Evolutionary conservation across 2,888 invertebrate species (phyloP).

Genomic region (Perizoma affinitatum): DNA sequence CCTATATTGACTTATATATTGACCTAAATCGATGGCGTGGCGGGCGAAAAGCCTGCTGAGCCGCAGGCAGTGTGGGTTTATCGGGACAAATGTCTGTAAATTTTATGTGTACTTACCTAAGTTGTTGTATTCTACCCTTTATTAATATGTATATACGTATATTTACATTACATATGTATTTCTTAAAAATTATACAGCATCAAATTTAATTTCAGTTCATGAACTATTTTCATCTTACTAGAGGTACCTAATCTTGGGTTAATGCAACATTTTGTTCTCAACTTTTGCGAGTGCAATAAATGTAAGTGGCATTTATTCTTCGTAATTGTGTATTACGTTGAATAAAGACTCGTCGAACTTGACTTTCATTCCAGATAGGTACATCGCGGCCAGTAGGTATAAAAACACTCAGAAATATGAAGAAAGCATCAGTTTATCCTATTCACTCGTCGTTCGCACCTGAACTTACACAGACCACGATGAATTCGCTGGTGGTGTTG

Average conservation of each 20-base stretch:
- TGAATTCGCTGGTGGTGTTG: constrained; percentile 86
- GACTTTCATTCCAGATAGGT: constrained; percentile 67
- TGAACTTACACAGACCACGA: constrained; percentile 84
- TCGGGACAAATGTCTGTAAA: no score
- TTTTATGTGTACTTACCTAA: no score
- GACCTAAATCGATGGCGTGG: no score
- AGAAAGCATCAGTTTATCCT: constrained; percentile 77
- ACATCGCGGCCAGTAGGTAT: constrained; percentile 57
- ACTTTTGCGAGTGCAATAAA: constrained; percentile 16
- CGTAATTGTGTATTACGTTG: constrained; percentile 43
- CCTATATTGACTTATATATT: no score
- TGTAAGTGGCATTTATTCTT: constrained; percentile 36
- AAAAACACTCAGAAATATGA: constrained; percentile 61
- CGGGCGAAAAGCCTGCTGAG: no score
- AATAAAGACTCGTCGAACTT: constrained; percentile 71
- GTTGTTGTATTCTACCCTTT: no score
- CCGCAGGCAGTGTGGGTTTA: no score
- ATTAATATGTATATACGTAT: no score
- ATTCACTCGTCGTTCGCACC: constrained; percentile 59
- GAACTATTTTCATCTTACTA: no score
- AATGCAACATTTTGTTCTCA: constrained; percentile 6
- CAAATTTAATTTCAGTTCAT: no score
- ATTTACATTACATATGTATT: no score
- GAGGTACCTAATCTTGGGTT: not conserved
- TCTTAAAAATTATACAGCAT: no score